Conservation (phyloP, 2,113 vertebrate genomes). For the Nannobrachium achirus region DNA sequence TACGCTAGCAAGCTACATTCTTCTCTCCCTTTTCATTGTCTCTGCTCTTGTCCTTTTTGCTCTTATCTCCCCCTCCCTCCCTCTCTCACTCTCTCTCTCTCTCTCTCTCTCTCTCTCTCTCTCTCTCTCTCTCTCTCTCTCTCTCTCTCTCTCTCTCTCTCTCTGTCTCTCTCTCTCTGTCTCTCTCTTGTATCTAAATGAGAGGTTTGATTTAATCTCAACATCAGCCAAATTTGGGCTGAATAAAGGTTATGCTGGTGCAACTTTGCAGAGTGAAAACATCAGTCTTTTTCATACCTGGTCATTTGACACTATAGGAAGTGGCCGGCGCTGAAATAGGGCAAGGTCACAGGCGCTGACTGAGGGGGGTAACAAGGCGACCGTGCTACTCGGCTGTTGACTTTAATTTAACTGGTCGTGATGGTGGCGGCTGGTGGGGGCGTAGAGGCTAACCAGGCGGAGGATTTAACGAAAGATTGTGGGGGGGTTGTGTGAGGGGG, state of each 20-base stretch:
- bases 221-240: conserved; percentile 21
- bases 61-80: conserved; percentile 35
- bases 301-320: too few relatives aligned
- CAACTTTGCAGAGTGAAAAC: conserved; percentile 32
- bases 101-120: conserved; percentile 13
- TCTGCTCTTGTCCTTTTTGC: conserved; percentile 3
- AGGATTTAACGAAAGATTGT: too few relatives aligned
- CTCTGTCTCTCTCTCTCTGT: conserved; percentile 33
- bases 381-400: too few relatives aligned
- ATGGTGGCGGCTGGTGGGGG: too few relatives aligned
- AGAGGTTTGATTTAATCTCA: conserved; percentile 45
- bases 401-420: too few relatives aligned
- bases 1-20: conserved; percentile 41
- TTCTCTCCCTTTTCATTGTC: conserved; percentile 10
- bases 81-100: conserved; percentile 43
- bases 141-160: conserved; percentile 37
- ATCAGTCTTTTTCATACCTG: not conserved
- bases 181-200: conserved; percentile 6
- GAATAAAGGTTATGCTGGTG: conserved; percentile 48
- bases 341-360: too few relatives aligned
- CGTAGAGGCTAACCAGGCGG: too few relatives aligned
- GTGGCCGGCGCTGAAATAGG: too few relatives aligned
- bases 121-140: not conserved
- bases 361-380: too few relatives aligned
- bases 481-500: too few relatives aligned